Evolutionary conservation across 2,888 invertebrate genomes (phyloP), one percentile per base, ranked within the genome.

Genomic region (Drosophila borborema): DNA sequence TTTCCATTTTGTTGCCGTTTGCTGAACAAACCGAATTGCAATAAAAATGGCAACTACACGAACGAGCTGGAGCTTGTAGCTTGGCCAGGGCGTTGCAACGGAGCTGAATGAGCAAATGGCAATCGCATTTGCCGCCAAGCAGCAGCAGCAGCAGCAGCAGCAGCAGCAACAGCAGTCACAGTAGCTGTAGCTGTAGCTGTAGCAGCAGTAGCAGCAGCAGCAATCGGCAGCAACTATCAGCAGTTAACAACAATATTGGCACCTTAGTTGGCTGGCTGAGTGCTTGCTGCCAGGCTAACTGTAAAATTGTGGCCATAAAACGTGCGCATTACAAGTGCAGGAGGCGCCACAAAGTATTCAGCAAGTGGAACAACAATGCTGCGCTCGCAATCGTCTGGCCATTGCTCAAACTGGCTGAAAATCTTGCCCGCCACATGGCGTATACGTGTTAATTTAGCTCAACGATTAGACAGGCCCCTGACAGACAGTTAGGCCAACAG

Each of bases 161-260:
- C 61, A 64, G 34, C 64, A 64, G 43, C 54, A 51, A 60, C 61
- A 64, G 34, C 62, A 65, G 49, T n/a, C 16, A 59, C 66, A 53
- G 20, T 60, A 65, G 60, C 56, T 66, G 51, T 49, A 70, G 78
- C 38, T 2, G 20, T 2, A 20, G 2, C 20, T 20, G 2, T 2
- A 64, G 72, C 81, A 89, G 31, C 64, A 72, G 63, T 59, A 72
- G 2, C 2, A 64, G 72, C 81, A 89, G 31, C 64, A 72, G 63
- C 61, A 72, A 59, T 61, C 81, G 72, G 79, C 40, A 66, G 77
- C 87, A 85, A 89, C 89, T 84, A 89, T 84, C 84, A 86, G 89
- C 83, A 87, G 88, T 86, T 90, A 86, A 90, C 90, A 88, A 86
- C 90, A 90, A 88, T 90, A 90, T 86, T 86, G 86, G 90, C 86